Evolutionary conservation across 2,797 vertebrate species (phyloP).

Genomic region (Sebastes baramenuke): DNA sequence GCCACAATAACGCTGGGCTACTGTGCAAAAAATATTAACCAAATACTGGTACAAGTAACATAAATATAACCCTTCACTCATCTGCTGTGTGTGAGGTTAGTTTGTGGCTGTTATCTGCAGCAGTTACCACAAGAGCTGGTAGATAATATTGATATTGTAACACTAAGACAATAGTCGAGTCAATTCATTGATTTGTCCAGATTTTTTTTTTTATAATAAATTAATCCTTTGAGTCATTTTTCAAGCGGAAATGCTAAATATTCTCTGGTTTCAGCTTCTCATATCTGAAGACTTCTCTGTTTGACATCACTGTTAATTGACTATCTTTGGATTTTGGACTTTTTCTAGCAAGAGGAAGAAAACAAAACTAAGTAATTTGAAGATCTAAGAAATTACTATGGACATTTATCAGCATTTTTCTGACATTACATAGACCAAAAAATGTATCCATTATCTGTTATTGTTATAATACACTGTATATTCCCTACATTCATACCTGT

Average conservation of each 20-base stretch:
- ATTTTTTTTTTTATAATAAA: neutral
- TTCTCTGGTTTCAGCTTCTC: neutral
- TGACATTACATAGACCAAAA: neutral
- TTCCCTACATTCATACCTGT: too few relatives aligned
- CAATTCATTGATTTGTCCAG: neutral
- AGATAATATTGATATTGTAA: neutral
- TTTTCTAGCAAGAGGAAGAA: neutral
- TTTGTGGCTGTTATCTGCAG: neutral
- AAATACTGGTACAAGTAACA: neutral
- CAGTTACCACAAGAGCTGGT: neutral
- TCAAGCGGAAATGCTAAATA: rapidly evolving
- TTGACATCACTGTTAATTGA: too few relatives aligned
- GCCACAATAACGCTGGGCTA: neutral
- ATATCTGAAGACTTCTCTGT: too few relatives aligned
- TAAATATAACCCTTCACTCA: neutral
- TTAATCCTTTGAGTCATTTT: neutral
- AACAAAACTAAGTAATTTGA: too few relatives aligned
- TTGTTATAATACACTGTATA: too few relatives aligned
- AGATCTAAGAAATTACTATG: rapidly evolving
- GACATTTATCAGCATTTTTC: neutral
- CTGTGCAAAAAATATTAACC: neutral
- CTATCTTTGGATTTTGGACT: neutral
- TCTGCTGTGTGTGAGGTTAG: neutral
- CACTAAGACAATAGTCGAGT: neutral
- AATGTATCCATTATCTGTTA: too few relatives aligned